A percentile compares a stretch with the other conserved stretches of the same genome.
These are phyloP conservation scores for Microctenopoma lineatum DNA, from an alignment of 2,797 vertebrate species.

Conservation along the genomic window DNA sequence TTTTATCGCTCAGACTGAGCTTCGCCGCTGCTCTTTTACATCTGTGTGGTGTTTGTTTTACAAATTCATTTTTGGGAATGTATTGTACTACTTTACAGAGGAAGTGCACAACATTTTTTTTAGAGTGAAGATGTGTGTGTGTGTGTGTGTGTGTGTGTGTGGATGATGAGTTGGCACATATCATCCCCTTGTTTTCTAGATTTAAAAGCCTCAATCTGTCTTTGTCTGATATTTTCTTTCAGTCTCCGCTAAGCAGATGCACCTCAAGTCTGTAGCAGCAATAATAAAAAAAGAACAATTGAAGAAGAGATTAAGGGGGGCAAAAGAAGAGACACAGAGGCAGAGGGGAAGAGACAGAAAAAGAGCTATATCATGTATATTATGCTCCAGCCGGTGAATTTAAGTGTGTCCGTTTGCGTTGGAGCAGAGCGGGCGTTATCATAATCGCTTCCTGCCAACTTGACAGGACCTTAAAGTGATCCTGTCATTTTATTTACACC, in stretches of 20 bases:
- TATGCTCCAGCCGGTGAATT: slow-evolving; percentile 82
- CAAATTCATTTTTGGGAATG: slow-evolving; percentile 35
- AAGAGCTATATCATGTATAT: slow-evolving; percentile 76
- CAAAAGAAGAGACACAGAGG: slow-evolving; percentile 35
- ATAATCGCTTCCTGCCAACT: slow-evolving; percentile 98
- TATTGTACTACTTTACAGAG: slow-evolving; percentile 9
- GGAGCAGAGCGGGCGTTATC: slow-evolving; percentile 96
- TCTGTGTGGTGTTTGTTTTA: slow-evolving; percentile 46
- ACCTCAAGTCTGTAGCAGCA: slow-evolving; percentile 27
- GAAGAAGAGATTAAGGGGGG: slow-evolving; percentile 14
- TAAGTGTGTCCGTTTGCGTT: slow-evolving; percentile 88
- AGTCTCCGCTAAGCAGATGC: slow-evolving; percentile 43
- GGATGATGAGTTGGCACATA: slow-evolving; percentile 1
- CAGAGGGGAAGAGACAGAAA: slow-evolving; percentile 40
- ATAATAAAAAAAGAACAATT: slow-evolving; percentile 21
- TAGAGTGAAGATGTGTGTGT: not conserved
- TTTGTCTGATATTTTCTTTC: slow-evolving; percentile 39
- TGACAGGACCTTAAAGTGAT: slow-evolving; percentile 99
- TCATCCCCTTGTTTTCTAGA: slow-evolving; percentile 20
- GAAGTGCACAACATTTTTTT: slow-evolving; percentile 7
- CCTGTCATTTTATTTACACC: slow-evolving; percentile 99
- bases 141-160: not conserved
- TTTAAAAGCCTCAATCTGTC: slow-evolving; percentile 26
- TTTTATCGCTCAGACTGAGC: slow-evolving; percentile 89
- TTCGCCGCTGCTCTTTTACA: slow-evolving; percentile 49